These are phyloP conservation scores for Microctonus aethiopoides DNA, from an alignment of 2,888 invertebrate species.

Conservation along the genomic window DNA sequence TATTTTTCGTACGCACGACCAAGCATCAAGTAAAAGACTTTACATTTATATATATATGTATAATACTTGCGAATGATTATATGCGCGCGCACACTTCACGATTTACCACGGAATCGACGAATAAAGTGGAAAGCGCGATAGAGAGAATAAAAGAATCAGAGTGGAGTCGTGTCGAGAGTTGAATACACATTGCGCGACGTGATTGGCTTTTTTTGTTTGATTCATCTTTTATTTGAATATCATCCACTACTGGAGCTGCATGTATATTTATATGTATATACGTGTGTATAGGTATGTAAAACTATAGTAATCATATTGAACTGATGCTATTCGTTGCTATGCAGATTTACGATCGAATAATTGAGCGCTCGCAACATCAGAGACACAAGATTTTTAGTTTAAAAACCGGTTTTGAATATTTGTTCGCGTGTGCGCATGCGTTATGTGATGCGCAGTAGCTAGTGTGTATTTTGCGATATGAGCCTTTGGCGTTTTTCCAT, in stretches of 20 bases:
- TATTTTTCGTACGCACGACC: conserved; percentile 14
- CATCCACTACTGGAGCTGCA: background rate
- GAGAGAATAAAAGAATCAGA: background rate
- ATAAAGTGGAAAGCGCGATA: background rate
- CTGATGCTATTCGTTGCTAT: conserved; percentile 43
- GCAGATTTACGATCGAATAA: conserved; percentile 52
- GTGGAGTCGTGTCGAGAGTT: background rate
- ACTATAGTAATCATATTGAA: too few relatives aligned
- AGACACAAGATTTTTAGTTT: background rate
- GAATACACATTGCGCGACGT: background rate
- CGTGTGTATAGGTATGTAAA: too few relatives aligned
- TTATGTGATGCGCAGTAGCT: conserved; percentile 11
- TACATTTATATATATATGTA: background rate
- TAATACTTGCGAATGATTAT: background rate
- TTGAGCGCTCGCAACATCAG: conserved; percentile 35
- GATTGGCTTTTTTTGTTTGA: background rate
- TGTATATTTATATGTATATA: background rate
- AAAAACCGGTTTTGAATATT: conserved; percentile 1
- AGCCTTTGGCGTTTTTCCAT: background rate
- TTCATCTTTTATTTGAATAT: background rate
- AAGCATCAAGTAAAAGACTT: background rate
- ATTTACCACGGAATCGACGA: background rate
- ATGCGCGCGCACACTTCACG: background rate
- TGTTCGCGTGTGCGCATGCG: conserved; percentile 1
- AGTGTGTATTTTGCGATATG: background rate